Evolutionary conservation across 1,140 invertebrate genomes (phyloP).

Genomic region (Pteromalus puparum): DNA sequence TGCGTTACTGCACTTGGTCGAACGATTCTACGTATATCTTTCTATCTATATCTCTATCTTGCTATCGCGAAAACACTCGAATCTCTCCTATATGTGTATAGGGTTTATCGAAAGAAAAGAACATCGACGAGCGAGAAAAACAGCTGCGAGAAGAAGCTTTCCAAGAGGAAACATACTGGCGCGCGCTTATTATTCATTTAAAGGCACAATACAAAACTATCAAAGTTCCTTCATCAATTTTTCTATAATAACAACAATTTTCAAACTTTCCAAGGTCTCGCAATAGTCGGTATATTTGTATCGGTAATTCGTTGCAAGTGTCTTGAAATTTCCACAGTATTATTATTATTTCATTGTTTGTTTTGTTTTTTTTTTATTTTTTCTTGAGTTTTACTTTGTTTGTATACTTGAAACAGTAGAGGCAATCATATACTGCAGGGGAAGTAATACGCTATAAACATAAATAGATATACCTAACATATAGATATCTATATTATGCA

Average conservation of each 20-base stretch:
- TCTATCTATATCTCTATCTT: neutral
- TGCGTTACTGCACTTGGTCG: neutral
- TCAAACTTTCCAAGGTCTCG: conserved; percentile 18
- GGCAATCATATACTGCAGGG: conserved; percentile 8
- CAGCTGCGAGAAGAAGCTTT: neutral
- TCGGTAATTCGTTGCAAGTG: neutral
- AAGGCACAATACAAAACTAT: neutral
- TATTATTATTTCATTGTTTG: neutral
- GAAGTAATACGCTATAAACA: conserved; percentile 49
- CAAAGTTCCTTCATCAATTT: conserved; percentile 29
- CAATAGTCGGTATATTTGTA: neutral
- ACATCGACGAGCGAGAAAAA: neutral
- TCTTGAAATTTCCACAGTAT: neutral
- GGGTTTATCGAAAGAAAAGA: neutral
- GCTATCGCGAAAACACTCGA: neutral
- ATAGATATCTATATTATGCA: conserved; percentile 1
- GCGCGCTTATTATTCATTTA: neutral
- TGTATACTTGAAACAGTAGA: neutral
- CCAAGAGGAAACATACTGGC: neutral
- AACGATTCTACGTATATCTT: neutral
- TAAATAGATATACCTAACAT: conserved; percentile 1
- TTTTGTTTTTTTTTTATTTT: neutral
- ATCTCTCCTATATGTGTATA: neutral
- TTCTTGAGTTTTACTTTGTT: too few relatives aligned
- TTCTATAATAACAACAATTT: neutral